Evolutionary conservation across 2,888 invertebrate species (phyloP).

Genomic region (Hypsopygia costalis): DNA sequence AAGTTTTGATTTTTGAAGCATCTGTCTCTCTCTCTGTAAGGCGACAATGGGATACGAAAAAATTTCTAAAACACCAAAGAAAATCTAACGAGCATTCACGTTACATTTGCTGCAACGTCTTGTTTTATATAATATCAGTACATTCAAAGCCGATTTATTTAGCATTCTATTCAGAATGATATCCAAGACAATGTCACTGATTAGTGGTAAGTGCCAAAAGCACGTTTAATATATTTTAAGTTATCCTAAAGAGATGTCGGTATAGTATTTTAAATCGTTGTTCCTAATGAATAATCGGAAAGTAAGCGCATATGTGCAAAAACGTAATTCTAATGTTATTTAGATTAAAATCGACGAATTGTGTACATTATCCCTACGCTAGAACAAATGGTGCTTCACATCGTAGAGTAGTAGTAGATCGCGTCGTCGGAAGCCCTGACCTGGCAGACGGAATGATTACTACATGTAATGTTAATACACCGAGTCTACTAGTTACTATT

Average conservation of each 20-base stretch:
- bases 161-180: conserved; percentile 8
- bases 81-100: not conserved
- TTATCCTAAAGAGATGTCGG: conserved; percentile 62
- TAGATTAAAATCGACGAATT: conserved; percentile 70
- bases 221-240: conserved; percentile 64
- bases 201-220: conserved; percentile 74
- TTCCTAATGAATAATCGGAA: conserved; percentile 74
- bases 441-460: conserved; percentile 33
- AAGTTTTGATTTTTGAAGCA: conserved; percentile 8
- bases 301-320: conserved; percentile 61
- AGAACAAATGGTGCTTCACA: conserved; percentile 80
- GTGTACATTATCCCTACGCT: conserved; percentile 80
- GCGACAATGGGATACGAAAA: conserved; percentile 13
- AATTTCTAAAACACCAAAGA: conserved; percentile 21
- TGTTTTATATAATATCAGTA: not conserved
- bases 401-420: conserved; percentile 60
- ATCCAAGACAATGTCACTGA: conserved; percentile 26
- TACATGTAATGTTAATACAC: conserved; percentile 62
- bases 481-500: conserved; percentile 73
- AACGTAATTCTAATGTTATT: conserved; percentile 66
- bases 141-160: conserved; percentile 4
- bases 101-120: not conserved
- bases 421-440: conserved; percentile 21
- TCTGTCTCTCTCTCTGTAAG: conserved; percentile 3
- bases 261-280: conserved; percentile 76